Evolutionary conservation across 2,113 vertebrate genomes (phyloP).

Genomic region (Sorex fumeus): DNA sequence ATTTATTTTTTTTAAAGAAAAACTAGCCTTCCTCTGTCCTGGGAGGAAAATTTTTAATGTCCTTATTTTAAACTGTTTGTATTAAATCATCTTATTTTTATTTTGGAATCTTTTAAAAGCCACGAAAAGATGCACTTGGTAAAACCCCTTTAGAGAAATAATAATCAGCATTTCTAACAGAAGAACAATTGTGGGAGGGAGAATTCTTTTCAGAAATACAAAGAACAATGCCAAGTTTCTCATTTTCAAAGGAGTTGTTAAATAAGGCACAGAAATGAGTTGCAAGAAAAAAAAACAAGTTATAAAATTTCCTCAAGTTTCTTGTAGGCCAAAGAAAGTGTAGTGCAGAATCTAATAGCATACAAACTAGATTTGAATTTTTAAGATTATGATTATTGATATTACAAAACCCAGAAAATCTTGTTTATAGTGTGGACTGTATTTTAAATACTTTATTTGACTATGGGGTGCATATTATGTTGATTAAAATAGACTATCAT

Average conservation of each 20-base stretch:
- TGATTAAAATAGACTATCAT: conserved; percentile 49
- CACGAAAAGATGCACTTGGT: conserved; percentile 69
- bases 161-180: conserved; percentile 67
- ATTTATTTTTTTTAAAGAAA: background rate
- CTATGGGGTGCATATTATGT: background rate
- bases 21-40: background rate
- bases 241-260: conserved; percentile 75
- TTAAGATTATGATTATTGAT: background rate
- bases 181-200: conserved; percentile 81
- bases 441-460: conserved; percentile 65
- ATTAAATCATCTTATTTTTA: conserved; percentile 73
- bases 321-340: conserved; percentile 52
- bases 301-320: conserved; percentile 66
- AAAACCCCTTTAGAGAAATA: conserved; percentile 63
- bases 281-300: conserved; percentile 20
- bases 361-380: conserved; percentile 33
- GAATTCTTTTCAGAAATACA: conserved; percentile 76
- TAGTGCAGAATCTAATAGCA: conserved; percentile 8
- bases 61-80: conserved; percentile 66
- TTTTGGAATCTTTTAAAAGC: conserved; percentile 71
- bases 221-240: conserved; percentile 80
- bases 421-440: background rate
- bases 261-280: conserved; percentile 76
- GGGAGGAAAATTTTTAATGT: conserved; percentile 51
- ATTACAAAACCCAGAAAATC: background rate